Conservation (phyloP, 2,113 vertebrate genomes). For the Willisornis vidua region DNA sequence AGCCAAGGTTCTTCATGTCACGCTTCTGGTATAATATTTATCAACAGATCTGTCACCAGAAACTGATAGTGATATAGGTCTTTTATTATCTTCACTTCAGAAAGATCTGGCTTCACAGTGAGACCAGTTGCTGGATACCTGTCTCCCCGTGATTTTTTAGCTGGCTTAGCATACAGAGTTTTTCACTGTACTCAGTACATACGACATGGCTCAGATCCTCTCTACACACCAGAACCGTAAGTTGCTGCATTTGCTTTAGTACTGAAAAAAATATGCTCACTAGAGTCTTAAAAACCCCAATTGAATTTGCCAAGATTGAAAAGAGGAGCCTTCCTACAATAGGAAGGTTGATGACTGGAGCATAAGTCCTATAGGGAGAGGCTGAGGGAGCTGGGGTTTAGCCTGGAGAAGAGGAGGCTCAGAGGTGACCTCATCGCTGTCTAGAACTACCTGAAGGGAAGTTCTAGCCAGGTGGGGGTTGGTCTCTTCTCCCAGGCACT, state of each 20-base stretch:
- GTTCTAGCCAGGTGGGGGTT: too few relatives aligned
- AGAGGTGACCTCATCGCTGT: too few relatives aligned
- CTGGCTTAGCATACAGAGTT: constrained; percentile 93
- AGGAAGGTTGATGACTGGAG: too few relatives aligned
- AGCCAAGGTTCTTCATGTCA: neutral
- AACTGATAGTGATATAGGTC: neutral
- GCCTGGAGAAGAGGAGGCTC: too few relatives aligned
- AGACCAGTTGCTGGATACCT: constrained; percentile 95
- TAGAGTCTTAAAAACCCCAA: neutral
- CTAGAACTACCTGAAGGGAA: too few relatives aligned
- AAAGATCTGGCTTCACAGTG: constrained; percentile 93
- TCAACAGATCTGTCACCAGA: neutral
- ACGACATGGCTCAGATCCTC: constrained; percentile 94
- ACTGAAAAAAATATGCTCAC: neutral
- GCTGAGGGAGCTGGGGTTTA: too few relatives aligned
- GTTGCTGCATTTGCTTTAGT: constrained; percentile 46
- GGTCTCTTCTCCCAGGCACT: too few relatives aligned
- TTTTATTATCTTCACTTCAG: constrained; percentile 74
- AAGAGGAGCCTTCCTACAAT: too few relatives aligned
- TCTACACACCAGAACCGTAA: constrained; percentile 99
- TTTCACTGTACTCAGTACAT: constrained; percentile 98
- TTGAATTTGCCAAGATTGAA: neutral
- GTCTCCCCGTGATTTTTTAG: constrained; percentile 94
- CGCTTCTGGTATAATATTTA: neutral
- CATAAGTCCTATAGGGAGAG: too few relatives aligned